Evolutionary conservation across 2,888 invertebrate species (phyloP).

Genomic region (Scrobipalpa costella): DNA sequence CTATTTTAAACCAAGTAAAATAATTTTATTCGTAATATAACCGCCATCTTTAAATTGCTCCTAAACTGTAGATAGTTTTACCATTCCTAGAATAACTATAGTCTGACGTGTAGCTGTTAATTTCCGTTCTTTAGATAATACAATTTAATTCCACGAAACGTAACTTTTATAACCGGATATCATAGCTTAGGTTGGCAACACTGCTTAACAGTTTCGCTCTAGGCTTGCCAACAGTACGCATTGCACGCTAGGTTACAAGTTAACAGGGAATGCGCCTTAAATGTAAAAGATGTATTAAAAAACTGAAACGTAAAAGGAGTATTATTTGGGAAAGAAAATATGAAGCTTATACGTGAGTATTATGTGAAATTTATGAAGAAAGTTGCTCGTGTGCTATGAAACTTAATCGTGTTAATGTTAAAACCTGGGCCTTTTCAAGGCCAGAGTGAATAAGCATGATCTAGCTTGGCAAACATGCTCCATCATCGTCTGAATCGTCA

Average conservation of each 20-base stretch:
- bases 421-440: no score
- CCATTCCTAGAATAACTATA: conserved; percentile 46
- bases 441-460: no score
- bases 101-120: conserved; percentile 38
- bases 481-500: no score
- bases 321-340: neutral
- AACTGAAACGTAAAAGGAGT: neutral
- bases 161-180: conserved; percentile 17
- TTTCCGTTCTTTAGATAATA: conserved; percentile 43
- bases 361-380: no score
- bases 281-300: neutral
- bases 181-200: conserved; percentile 16
- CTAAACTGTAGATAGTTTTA: conserved; percentile 43
- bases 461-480: no score
- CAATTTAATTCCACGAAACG: conserved; percentile 25
- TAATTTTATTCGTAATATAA: conserved; percentile 30
- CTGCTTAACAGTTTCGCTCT: conserved; percentile 13
- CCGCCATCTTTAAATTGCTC: conserved; percentile 44
- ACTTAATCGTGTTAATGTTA: no score
- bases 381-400: no score
- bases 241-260: conserved; percentile 9
- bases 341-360: neutral
- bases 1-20: neutral
- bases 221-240: conserved; percentile 17
- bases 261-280: conserved; percentile 3